These are phyloP conservation scores for Nesidiocoris tenuis DNA, from an alignment of 2,888 invertebrate genomes.

Conservation along the genomic window DNA sequence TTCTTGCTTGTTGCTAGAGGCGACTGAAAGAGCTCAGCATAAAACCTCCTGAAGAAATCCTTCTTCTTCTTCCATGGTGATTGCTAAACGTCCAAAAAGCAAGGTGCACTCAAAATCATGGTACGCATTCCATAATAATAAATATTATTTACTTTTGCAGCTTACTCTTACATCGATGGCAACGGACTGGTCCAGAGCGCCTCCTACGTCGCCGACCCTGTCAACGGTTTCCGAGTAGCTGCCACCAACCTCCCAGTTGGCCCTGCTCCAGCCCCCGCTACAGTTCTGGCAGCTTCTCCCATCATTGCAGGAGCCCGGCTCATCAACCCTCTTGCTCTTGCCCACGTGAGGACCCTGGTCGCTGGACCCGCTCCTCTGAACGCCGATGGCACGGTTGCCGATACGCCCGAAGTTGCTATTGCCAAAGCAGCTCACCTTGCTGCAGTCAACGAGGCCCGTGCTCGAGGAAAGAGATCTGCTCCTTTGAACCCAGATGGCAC, in stretches of 20 bases:
- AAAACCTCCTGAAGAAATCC: too few relatives aligned
- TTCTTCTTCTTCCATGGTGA: too few relatives aligned
- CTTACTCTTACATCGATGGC: conserved; percentile 69
- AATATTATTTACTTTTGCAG: too few relatives aligned
- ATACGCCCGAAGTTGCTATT: conserved; percentile 55
- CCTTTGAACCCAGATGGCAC: conserved; percentile 48
- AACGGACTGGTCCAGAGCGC: conserved; percentile 65
- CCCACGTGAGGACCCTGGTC: not conserved
- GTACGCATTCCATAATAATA: too few relatives aligned
- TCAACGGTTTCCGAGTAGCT: conserved; percentile 66
- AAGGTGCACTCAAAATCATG: too few relatives aligned
- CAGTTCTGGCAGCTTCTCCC: conserved; percentile 6
- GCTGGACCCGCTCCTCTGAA: conserved; percentile 42
- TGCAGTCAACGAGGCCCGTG: conserved; percentile 41
- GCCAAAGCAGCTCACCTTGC: conserved; percentile 55
- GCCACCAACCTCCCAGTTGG: conserved; percentile 63
- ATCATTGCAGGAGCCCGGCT: conserved; percentile 45
- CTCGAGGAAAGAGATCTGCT: conserved; percentile 37
- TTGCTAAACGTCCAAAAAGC: too few relatives aligned
- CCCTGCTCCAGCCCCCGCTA: conserved; percentile 1
- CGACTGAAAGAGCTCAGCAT: too few relatives aligned
- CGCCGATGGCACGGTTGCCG: conserved; percentile 50
- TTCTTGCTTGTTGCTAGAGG: too few relatives aligned
- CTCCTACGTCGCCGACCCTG: conserved; percentile 63
- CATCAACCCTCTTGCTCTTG: not conserved